Percentiles rank a stretch among this genome's conserved stretches.
Evolutionary conservation across 2,888 invertebrate genomes (phyloP).

Genomic region (Buathra laborator): DNA sequence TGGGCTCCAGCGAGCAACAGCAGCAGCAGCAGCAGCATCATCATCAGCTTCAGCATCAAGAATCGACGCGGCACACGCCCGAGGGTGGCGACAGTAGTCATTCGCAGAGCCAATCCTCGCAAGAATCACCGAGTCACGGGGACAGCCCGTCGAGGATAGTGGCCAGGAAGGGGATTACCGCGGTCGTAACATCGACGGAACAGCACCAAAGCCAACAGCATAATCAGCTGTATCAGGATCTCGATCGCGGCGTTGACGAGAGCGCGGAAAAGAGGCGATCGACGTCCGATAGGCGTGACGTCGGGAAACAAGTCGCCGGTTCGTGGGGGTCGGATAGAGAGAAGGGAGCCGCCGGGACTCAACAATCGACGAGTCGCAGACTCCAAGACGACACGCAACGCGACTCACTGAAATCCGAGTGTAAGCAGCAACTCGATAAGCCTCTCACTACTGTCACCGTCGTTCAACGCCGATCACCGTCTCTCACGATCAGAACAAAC

Average conservation of each 20-base stretch:
- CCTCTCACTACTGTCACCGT: slow-evolving; percentile 78
- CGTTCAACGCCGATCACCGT: slow-evolving; percentile 79
- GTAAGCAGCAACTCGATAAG: slow-evolving; percentile 69
- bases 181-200: slow-evolving; percentile 35
- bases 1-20: slow-evolving; percentile 72
- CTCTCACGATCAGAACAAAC: slow-evolving; percentile 78
- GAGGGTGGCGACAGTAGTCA: slow-evolving; percentile 82
- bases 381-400: slow-evolving; percentile 64
- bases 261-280: slow-evolving; percentile 65
- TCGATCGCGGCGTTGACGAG: slow-evolving; percentile 48
- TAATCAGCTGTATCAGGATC: slow-evolving; percentile 35
- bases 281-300: slow-evolving; percentile 66
- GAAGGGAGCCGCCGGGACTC: slow-evolving; percentile 71
- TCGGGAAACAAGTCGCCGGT: slow-evolving; percentile 37
- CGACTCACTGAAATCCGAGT: slow-evolving; percentile 65
- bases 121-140: slow-evolving; percentile 79
- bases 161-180: slow-evolving; percentile 66
- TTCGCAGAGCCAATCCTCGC: slow-evolving; percentile 81
- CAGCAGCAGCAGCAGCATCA: slow-evolving; percentile 63
- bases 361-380: slow-evolving; percentile 60
- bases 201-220: slow-evolving; percentile 22
- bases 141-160: slow-evolving; percentile 73
- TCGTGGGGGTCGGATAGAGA: slow-evolving; percentile 70
- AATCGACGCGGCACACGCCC: slow-evolving; percentile 78
- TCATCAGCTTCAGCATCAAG: slow-evolving; percentile 31